phyloP scores from a whole-genome alignment of 2,113 vertebrate genomes.

The Athene cunicularia region DNA sequence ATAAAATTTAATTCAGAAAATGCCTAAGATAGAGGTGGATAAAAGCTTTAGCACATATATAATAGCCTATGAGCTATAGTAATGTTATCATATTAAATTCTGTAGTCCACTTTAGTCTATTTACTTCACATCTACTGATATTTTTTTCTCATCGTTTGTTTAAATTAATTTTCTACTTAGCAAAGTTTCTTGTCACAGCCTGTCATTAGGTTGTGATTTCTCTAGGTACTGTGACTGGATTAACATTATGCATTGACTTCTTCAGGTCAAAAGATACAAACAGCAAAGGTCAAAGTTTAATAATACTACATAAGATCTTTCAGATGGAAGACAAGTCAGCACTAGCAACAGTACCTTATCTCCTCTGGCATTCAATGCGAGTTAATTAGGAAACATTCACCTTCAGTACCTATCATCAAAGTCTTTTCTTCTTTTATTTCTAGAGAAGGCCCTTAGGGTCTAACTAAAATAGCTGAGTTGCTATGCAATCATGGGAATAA shows the following conservation, averaged over 20 bases:
- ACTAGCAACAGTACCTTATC: background rate
- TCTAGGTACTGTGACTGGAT: background rate
- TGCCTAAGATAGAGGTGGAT: background rate
- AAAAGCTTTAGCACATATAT: background rate
- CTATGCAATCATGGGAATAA: background rate
- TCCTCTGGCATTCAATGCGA: background rate
- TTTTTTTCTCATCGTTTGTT: background rate
- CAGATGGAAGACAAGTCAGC: background rate
- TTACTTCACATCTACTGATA: background rate
- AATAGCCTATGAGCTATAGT: background rate
- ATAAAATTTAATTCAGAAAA: background rate
- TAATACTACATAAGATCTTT: background rate
- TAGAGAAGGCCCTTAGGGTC: background rate
- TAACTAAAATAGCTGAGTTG: background rate
- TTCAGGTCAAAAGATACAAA: background rate
- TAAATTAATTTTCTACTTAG: background rate
- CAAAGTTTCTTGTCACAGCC: background rate
- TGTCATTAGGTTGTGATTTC: background rate
- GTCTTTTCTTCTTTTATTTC: slow-evolving; percentile 26
- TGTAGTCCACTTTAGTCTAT: background rate
- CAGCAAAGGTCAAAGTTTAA: background rate
- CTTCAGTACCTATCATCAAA: background rate
- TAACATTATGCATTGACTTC: background rate
- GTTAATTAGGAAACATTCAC: slow-evolving; percentile 40
- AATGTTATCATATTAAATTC: background rate